These are phyloP conservation scores for Melangyna quadrimaculata DNA, from an alignment of 2,888 invertebrate species.

Conservation along the genomic window DNA sequence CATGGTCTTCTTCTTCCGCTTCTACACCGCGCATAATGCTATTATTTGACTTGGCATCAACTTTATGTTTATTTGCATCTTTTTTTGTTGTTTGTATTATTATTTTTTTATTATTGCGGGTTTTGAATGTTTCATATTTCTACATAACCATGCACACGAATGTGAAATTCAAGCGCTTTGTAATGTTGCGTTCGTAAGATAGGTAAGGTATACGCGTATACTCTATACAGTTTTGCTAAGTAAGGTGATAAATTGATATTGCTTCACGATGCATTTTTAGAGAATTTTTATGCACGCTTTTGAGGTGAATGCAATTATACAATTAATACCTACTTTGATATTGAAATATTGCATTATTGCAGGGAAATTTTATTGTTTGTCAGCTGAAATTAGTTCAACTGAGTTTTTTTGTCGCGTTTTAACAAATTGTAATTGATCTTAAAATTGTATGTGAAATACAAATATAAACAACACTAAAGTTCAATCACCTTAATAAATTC, in stretches of 20 bases:
- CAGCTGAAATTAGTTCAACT: background rate
- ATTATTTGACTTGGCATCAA: background rate
- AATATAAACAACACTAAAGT: background rate
- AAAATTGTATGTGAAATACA: background rate
- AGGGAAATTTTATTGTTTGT: background rate
- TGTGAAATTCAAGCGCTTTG: background rate
- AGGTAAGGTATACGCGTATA: no score
- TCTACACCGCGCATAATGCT: background rate
- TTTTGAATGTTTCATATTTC: background rate
- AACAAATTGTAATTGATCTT: background rate
- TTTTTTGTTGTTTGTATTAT: no score
- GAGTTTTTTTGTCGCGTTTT: background rate
- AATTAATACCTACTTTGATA: background rate
- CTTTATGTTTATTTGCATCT: background rate
- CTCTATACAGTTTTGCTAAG: background rate
- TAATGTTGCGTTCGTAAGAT: background rate
- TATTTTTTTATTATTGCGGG: background rate
- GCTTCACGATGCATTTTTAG: background rate
- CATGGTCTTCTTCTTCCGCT: slow-evolving; percentile 15
- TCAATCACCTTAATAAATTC: background rate
- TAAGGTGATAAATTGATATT: slow-evolving; percentile 2
- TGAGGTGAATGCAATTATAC: slow-evolving; percentile 2
- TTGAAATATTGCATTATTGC: background rate
- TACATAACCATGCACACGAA: background rate
- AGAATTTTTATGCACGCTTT: background rate